Base-by-base conservation (phyloP, 2,797 vertebrate species). In the Huso huso region DNA sequence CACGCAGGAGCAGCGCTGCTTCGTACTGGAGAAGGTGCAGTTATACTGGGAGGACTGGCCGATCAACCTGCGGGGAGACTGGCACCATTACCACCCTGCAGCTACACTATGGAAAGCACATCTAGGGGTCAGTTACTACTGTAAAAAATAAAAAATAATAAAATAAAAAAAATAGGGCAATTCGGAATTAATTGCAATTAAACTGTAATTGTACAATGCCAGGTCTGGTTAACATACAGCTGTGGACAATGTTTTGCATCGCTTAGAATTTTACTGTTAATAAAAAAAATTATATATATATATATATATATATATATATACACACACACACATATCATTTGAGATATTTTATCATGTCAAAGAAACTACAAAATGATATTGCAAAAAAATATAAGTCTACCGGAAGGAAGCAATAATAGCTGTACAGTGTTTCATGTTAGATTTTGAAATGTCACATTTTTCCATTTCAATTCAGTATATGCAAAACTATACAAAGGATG, bases 1-100 rank as follows among this genome's bases (percentile, higher is more conserved):
- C 37, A 87, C 66, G 12, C 88, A 89, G 85, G 93, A 96, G 4
- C 84, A 87, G 0, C 89, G 90, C 3, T 83, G 84, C 55, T 1
- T 71, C 0, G 8, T 62, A 6, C 50, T 23, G 0, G 78, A 90
- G 73, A 89, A 93, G 0, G 71, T 88, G 77, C 95, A 92, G 10
- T 3, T 48, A 0, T 52, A 6, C 1, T 1, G 66, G 1, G 4
- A 37, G 67, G 80, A 74, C 0, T 48, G 1, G 0, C 49, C 49
- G 1, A 8, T 9, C 0, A 3, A 1, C 1, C 78, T 83, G 73
- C 23, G 48, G 61, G 11, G 10, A n/a, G 37, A 37, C 23, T 37
- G 23, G 23, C 23, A 37, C 23, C 23, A 37, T 37, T 2, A 37
- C 23, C 23, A 37, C 23, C 0, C 23, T 37, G 23, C 23, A 37